Conservation (phyloP, 64 coral and sea anemone genomes). For the Actinia tenebrosa region DNA sequence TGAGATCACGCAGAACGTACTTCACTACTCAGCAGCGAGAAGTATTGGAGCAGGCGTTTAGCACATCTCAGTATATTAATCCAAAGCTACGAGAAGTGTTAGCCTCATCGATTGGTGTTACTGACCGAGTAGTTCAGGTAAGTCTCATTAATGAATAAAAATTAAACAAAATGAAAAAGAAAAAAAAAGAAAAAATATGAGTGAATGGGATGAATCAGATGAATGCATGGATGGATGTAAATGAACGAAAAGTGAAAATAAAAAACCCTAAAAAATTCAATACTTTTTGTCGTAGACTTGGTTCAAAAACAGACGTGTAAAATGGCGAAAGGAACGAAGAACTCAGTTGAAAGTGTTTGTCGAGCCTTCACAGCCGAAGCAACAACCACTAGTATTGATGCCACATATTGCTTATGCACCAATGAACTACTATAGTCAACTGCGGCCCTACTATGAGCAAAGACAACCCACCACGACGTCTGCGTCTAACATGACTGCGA, state of each 20-base stretch:
- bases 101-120: background rate
- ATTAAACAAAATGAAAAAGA: background rate
- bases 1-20: background rate
- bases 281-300: background rate
- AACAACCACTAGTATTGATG: background rate
- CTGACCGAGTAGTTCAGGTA: background rate
- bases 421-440: background rate
- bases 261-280: too few relatives aligned
- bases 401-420: background rate
- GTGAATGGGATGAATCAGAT: background rate
- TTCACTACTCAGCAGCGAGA: background rate
- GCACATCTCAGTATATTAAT: background rate
- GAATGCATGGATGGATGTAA: too few relatives aligned
- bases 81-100: background rate
- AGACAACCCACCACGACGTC: background rate
- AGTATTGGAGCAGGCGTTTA: background rate
- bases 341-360: background rate
- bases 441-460: background rate
- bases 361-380: background rate
- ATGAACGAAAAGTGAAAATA: too few relatives aligned
- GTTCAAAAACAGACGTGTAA: conserved; percentile 11
- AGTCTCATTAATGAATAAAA: background rate
- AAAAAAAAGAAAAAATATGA: background rate
- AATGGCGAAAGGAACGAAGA: conserved; percentile 12
- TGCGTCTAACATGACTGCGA: background rate